Conservation (phyloP, 2,797 vertebrate genomes). For the Dromococcyx pavoninus region DNA sequence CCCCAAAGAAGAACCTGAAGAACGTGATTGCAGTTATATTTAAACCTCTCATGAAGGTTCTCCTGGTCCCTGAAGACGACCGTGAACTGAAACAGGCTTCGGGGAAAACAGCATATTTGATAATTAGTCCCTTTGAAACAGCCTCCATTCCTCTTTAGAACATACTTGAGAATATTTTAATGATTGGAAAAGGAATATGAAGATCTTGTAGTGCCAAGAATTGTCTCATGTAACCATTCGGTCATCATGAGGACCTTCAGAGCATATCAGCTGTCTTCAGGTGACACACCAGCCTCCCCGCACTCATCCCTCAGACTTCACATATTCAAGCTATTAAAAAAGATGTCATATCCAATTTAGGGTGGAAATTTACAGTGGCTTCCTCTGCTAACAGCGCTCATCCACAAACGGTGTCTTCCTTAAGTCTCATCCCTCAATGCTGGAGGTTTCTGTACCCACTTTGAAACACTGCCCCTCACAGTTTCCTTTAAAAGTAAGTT, state of each 20-base stretch:
- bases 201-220: background rate
- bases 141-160: background rate
- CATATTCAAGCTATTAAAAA: background rate
- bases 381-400: background rate
- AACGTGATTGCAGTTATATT: slow-evolving; percentile 32
- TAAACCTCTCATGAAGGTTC: slow-evolving; percentile 33
- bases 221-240: background rate
- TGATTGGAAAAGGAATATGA: background rate
- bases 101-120: slow-evolving; percentile 45
- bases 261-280: background rate
- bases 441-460: background rate
- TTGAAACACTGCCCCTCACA: background rate
- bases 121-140: slow-evolving; percentile 70
- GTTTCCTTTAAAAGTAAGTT: background rate
- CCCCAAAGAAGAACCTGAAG: slow-evolving; percentile 9
- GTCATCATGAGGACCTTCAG: background rate
- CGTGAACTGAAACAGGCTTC: background rate
- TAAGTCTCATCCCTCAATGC: background rate
- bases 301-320: background rate
- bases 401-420: background rate
- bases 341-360: background rate
- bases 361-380: background rate
- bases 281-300: background rate
- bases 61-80: slow-evolving; percentile 4
- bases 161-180: slow-evolving; percentile 37